A percentile compares a stretch with the other conserved stretches of the same genome.
Conservation (phyloP, 2,888 invertebrate species). For the Diplazon laetatorius region DNA sequence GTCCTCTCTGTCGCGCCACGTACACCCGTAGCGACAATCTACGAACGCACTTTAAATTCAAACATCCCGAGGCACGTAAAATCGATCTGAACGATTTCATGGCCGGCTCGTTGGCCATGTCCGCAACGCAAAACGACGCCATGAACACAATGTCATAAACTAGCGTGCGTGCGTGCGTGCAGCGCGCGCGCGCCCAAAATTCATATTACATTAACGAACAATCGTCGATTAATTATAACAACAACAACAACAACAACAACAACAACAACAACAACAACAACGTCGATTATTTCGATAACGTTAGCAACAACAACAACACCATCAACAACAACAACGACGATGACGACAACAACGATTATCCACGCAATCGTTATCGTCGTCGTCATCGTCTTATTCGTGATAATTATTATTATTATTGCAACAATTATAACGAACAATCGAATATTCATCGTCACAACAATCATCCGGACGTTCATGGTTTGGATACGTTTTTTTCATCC, state of each 20-base stretch:
- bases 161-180: constrained; percentile 70
- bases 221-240: constrained; percentile 72
- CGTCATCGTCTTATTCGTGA: constrained; percentile 59
- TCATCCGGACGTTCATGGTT: no score
- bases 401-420: no score
- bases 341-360: neutral
- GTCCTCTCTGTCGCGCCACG: constrained; percentile 94
- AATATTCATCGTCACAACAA: no score
- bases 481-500: constrained; percentile 56
- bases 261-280: constrained; percentile 65
- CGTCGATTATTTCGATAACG: constrained; percentile 72
- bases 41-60: constrained; percentile 96
- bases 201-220: constrained; percentile 50
- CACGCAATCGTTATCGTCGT: constrained; percentile 25
- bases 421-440: no score
- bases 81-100: constrained; percentile 88
- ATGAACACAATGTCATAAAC: constrained; percentile 85
- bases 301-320: constrained; percentile 67
- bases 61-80: constrained; percentile 95
- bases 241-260: constrained; percentile 67
- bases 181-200: constrained; percentile 72
- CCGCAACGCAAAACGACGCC: constrained; percentile 82
- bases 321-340: constrained; percentile 49
- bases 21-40: constrained; percentile 96
- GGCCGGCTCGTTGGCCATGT: constrained; percentile 85